Conservation (phyloP, 2,888 invertebrate genomes). For the Oxycera nigricornis region DNA sequence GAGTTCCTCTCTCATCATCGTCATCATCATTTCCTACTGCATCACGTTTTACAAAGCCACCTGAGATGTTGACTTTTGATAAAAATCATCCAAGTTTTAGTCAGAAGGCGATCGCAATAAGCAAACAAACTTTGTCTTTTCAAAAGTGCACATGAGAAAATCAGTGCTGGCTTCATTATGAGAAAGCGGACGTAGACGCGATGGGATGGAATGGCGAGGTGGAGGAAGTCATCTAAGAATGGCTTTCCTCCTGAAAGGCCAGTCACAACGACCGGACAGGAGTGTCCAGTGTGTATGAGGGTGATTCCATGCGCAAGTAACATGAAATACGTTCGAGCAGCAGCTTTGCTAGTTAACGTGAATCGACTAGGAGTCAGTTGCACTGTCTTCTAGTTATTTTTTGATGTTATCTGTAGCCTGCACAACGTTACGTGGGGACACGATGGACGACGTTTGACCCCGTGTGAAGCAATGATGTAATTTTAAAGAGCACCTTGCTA, state of each 20-base stretch:
- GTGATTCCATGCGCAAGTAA: constrained; percentile 13
- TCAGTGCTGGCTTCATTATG: not conserved
- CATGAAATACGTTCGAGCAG: not conserved
- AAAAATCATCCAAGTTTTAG: constrained; percentile 40
- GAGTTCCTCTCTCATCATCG: constrained; percentile 45
- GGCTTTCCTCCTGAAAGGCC: constrained; percentile 9
- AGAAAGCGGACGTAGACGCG: not conserved
- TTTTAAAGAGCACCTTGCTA: constrained; percentile 24
- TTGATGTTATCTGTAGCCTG: constrained; percentile 5
- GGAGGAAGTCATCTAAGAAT: not conserved
- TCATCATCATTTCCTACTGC: constrained; percentile 56
- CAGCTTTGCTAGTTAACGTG: constrained; percentile 16
- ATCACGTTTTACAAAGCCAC: constrained; percentile 48
- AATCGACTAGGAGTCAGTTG: not conserved
- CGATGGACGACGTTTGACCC: constrained; percentile 21
- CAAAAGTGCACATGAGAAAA: constrained; percentile 30
- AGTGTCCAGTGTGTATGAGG: constrained; percentile 21
- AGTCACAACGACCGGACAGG: constrained; percentile 12
- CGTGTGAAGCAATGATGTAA: constrained; percentile 31
- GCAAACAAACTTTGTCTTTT: constrained; percentile 21
- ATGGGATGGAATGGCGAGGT: not conserved
- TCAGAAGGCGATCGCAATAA: constrained; percentile 29
- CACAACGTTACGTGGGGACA: constrained; percentile 24
- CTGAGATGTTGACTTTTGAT: constrained; percentile 49
- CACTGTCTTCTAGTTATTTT: constrained; percentile 9